These are phyloP conservation scores for Macrochelys suwanniensis DNA, from an alignment of 2,797 vertebrate genomes.

Conservation along the genomic window DNA sequence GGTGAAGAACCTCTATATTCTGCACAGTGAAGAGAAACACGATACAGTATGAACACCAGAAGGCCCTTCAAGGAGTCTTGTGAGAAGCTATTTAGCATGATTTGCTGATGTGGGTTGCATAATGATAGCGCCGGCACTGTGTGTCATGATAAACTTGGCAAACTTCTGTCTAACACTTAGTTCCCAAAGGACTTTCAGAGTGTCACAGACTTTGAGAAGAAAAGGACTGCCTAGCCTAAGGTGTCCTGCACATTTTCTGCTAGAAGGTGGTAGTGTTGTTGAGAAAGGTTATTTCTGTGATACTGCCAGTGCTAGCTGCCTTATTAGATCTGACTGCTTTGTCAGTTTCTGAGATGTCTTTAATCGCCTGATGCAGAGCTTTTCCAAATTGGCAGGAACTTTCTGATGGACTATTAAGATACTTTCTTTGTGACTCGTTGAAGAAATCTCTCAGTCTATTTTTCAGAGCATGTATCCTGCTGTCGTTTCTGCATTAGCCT, in stretches of 20 bases:
- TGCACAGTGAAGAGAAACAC: background rate
- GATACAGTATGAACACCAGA: background rate
- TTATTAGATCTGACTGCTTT: slow-evolving; percentile 51
- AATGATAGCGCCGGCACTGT: too few species aligned
- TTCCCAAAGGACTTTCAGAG: slow-evolving; percentile 1
- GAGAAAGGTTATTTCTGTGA: slow-evolving; percentile 13
- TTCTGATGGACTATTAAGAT: slow-evolving; percentile 67
- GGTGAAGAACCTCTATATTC: background rate
- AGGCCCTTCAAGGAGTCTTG: background rate
- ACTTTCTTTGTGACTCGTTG: slow-evolving; percentile 35
- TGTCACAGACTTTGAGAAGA: slow-evolving; percentile 13
- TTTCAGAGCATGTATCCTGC: slow-evolving; percentile 57
- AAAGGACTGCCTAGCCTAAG: slow-evolving; percentile 14
- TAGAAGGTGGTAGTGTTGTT: background rate
- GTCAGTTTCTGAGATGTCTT: slow-evolving; percentile 32
- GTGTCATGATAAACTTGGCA: slow-evolving; percentile 48
- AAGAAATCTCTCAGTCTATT: slow-evolving; percentile 58
- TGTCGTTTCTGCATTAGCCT: slow-evolving; percentile 63
- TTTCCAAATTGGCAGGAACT: slow-evolving; percentile 56
- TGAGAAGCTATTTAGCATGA: slow-evolving; percentile 49
- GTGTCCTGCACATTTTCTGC: background rate
- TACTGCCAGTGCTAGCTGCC: slow-evolving; percentile 15
- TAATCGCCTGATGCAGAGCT: slow-evolving; percentile 56
- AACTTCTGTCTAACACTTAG: slow-evolving; percentile 41
- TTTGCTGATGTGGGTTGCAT: background rate